A percentile compares a stretch with the other conserved stretches of the same genome.
Conservation (phyloP, 2,888 invertebrate species). For the Thalpophila matura region DNA sequence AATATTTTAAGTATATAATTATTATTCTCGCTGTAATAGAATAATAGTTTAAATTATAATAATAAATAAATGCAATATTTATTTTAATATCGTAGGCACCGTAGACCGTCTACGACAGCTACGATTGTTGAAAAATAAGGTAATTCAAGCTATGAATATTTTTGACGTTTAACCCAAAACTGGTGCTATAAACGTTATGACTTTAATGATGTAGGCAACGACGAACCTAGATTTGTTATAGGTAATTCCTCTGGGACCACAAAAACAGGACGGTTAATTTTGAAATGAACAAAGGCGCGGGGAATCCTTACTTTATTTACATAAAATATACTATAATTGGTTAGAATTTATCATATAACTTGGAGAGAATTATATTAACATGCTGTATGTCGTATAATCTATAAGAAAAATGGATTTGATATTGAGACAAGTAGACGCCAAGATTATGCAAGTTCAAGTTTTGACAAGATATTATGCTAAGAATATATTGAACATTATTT, state of each 20-base stretch:
- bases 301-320: slow-evolving; percentile 1
- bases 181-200: too few species aligned
- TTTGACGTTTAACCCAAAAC: too few species aligned
- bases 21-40: too few species aligned
- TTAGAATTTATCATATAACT: neutral
- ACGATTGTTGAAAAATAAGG: too few species aligned
- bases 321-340: slow-evolving; percentile 11
- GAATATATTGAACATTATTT: too few species aligned
- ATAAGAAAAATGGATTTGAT: slow-evolving; percentile 4
- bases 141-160: too few species aligned
- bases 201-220: neutral
- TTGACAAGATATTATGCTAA: neutral
- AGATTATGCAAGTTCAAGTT: neutral
- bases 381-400: slow-evolving; percentile 5
- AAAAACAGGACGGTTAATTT: slow-evolving; percentile 2
- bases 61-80: too few species aligned
- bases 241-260: slow-evolving; percentile 4
- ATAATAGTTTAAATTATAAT: too few species aligned
- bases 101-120: too few species aligned
- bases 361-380: slow-evolving; percentile 1
- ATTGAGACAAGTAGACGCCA: slow-evolving; percentile 1
- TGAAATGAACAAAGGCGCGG: neutral
- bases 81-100: too few species aligned
- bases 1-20: too few species aligned
- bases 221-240: neutral